phyloP scores from a whole-genome alignment of 2,113 vertebrate genomes.

The Uropsilus gracilis region DNA sequence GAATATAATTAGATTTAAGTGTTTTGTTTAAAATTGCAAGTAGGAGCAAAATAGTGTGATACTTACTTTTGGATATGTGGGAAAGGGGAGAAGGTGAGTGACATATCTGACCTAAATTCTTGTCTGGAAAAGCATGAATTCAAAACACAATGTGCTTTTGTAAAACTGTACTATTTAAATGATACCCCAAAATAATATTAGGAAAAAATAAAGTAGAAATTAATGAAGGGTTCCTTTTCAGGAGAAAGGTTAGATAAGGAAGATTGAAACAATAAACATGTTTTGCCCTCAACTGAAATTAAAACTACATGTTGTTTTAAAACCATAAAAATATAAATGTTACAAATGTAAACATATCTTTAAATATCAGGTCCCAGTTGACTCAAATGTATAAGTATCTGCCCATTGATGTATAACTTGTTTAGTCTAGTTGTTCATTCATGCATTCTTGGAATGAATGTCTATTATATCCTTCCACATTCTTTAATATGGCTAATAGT shows the following conservation, averaged over 20 bases:
- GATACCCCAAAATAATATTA: background rate
- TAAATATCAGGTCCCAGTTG: background rate
- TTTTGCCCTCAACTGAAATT: background rate
- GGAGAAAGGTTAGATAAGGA: background rate
- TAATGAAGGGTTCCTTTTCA: background rate
- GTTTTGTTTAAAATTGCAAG: background rate
- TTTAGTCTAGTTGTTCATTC: background rate
- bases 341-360: background rate
- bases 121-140: background rate
- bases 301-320: background rate
- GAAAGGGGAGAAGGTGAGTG: fast-evolving
- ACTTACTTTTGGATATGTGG: background rate
- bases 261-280: background rate
- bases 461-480: background rate
- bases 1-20: background rate
- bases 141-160: background rate
- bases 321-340: background rate
- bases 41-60: background rate
- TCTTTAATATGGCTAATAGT: background rate
- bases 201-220: background rate
- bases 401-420: background rate
- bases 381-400: background rate
- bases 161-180: background rate
- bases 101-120: background rate
- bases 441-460: background rate